Percentiles rank a stretch among this genome's conserved stretches.
phyloP scores from a whole-genome alignment of 2,888 invertebrate species.

The Cephonodes hylas region DNA sequence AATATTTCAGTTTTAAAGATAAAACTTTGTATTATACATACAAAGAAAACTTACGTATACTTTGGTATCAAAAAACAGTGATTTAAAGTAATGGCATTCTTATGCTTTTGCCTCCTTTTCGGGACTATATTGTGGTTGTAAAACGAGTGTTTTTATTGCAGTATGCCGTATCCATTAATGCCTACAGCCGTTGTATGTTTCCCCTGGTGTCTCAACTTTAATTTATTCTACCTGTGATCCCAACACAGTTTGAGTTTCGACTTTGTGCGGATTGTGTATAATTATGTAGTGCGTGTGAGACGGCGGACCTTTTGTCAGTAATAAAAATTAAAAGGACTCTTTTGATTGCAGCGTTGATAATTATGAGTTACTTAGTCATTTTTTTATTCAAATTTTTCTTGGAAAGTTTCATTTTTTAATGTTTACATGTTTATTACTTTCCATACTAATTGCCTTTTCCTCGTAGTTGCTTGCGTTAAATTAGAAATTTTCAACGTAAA shows the following conservation, averaged over 20 bases:
- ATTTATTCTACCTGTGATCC: conserved; percentile 72
- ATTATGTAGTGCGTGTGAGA: conserved; percentile 13
- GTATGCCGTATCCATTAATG: conserved; percentile 14
- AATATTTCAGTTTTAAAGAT: too few species aligned
- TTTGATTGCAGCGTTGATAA: not conserved
- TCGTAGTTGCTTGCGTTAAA: too few species aligned
- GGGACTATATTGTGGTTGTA: too few species aligned
- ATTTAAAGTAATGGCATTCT: too few species aligned
- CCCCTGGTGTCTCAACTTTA: conserved; percentile 53
- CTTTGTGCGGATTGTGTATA: conserved; percentile 39
- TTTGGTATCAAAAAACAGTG: too few species aligned
- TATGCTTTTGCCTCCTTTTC: too few species aligned
- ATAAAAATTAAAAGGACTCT: not conserved
- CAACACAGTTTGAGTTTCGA: conserved; percentile 60
- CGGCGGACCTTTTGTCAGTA: not conserved
- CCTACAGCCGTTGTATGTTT: conserved; percentile 32
- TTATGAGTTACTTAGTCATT: not conserved
- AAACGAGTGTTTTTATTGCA: not conserved
- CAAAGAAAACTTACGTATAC: too few species aligned
- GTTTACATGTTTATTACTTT: not conserved
- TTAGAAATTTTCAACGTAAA: too few species aligned
- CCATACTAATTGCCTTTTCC: too few species aligned
- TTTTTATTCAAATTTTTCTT: not conserved
- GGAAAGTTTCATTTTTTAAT: not conserved
- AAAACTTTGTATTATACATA: too few species aligned